These are phyloP conservation scores for Oreochromis spilurus DNA, from an alignment of 2,113 vertebrate genomes.

Conservation along the genomic window DNA sequence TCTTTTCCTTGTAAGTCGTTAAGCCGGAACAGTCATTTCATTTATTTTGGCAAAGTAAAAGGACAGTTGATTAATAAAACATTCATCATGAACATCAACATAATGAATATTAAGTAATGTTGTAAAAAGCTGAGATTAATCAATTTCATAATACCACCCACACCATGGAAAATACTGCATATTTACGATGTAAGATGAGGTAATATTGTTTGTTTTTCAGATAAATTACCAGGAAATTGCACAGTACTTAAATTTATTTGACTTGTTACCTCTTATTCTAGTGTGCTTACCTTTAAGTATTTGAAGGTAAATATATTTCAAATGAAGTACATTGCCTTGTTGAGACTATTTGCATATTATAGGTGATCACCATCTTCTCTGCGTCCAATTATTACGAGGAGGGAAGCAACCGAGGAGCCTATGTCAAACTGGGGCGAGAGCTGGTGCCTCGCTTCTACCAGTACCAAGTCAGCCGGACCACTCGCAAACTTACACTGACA, in stretches of 20 bases:
- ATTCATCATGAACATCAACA: no score
- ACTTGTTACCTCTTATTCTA: no score
- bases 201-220: no score
- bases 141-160: no score
- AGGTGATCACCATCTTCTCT: constrained; percentile 97
- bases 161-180: no score
- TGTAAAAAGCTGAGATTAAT: not conserved
- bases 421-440: constrained; percentile 82
- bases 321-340: not conserved
- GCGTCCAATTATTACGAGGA: constrained; percentile 97
- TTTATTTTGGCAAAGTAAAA: not conserved
- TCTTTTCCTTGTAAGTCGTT: not conserved
- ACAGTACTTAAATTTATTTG: no score
- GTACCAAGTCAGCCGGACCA: constrained; percentile 83
- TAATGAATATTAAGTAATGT: no score
- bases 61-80: not conserved
- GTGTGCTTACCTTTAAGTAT: no score
- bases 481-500: constrained; percentile 75
- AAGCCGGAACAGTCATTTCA: not conserved
- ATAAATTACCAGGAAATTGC: no score
- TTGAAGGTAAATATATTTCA: no score
- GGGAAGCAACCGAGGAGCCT: constrained; percentile 93
- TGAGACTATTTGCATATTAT: not conserved
- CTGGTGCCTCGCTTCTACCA: constrained; percentile 83
- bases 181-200: no score